Conservation (phyloP, 2,113 vertebrate genomes). For the Microtus montanus region DNA sequence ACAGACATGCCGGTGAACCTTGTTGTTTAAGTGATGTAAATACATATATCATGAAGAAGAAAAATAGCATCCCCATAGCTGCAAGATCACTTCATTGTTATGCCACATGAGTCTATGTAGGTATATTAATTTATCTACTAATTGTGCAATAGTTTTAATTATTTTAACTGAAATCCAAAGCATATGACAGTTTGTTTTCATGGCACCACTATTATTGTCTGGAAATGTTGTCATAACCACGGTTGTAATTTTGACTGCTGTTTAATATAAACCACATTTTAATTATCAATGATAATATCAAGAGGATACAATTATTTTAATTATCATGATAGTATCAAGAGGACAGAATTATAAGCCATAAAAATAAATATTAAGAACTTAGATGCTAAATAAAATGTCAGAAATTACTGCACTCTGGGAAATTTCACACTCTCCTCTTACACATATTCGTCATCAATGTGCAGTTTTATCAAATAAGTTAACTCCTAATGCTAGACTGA, state of each 20-base stretch:
- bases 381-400: not conserved
- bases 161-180: not conserved
- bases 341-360: not conserved
- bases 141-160: not conserved
- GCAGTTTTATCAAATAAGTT: not conserved
- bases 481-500: not conserved
- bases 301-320: not conserved
- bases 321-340: not conserved
- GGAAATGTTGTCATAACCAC: not conserved
- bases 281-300: not conserved
- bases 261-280: not conserved
- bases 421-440: not conserved
- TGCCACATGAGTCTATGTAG: not conserved
- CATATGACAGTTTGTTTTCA: not conserved
- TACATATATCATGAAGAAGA: not conserved
- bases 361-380: constrained; percentile 6
- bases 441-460: not conserved
- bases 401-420: not conserved
- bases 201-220: not conserved
- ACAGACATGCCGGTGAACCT: not conserved
- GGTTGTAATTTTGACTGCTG: not conserved
- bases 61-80: not conserved
- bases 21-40: not conserved
- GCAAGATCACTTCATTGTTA: not conserved
- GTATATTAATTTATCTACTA: not conserved